Conservation (phyloP, 1,140 invertebrate genomes). For the Lordiphosa collinella region DNA sequence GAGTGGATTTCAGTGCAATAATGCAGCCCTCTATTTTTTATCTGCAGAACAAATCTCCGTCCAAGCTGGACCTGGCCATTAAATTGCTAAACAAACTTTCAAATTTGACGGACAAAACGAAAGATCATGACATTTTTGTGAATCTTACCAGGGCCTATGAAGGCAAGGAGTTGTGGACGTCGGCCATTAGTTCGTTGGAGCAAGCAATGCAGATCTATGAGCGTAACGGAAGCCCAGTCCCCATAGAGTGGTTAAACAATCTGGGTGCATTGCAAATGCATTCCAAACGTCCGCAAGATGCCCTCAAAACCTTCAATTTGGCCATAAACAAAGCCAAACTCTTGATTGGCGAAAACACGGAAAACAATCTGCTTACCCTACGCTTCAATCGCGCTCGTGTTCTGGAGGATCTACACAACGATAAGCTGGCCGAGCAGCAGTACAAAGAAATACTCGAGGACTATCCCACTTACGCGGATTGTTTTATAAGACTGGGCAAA, state of each 20-base stretch:
- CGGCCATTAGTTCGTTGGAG: slow-evolving; percentile 16
- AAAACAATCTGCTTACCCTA: slow-evolving; percentile 22
- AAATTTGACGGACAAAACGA: no score
- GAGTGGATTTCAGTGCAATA: no score
- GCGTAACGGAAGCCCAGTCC: background rate
- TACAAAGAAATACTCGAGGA: slow-evolving; percentile 24
- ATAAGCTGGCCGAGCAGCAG: slow-evolving; percentile 15
- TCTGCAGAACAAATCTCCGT: no score
- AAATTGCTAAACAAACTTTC: no score
- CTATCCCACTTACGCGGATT: slow-evolving; percentile 34
- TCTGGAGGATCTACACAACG: slow-evolving; percentile 24
- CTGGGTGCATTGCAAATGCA: slow-evolving; percentile 17
- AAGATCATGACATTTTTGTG: no score
- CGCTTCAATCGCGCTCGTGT: slow-evolving; percentile 35
- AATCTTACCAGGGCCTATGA: no score
- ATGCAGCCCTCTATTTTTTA: no score
- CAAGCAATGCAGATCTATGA: slow-evolving; percentile 4
- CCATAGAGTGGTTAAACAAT: slow-evolving; percentile 41
- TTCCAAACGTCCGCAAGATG: background rate
- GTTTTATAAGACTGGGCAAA: slow-evolving; percentile 25
- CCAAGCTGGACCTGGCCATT: no score
- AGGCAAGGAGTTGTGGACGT: no score
- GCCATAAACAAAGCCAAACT: background rate
- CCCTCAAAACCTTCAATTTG: slow-evolving; percentile 17
- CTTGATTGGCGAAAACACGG: background rate